These are phyloP conservation scores for Corvus moneduloides DNA, from an alignment of 2,113 vertebrate genomes.

Conservation along the genomic window DNA sequence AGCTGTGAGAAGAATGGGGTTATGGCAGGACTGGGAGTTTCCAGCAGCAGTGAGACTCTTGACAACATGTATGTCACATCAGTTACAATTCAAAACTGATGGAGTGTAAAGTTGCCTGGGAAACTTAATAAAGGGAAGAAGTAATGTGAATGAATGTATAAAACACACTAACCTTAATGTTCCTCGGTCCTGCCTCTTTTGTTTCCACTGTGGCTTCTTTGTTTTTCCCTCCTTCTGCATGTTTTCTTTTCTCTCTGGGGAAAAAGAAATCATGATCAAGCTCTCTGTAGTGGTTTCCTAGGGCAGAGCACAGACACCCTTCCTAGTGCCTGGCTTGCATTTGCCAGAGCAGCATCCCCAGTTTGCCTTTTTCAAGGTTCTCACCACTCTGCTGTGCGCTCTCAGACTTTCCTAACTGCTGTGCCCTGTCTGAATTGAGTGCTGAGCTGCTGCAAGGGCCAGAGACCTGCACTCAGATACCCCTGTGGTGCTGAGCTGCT, in stretches of 20 bases:
- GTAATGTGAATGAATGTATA: neutral
- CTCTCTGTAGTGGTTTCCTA: neutral
- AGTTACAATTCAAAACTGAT: conserved; percentile 19
- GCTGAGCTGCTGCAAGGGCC: neutral
- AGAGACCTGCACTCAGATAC: neutral
- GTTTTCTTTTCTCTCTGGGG: neutral
- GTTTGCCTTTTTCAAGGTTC: neutral
- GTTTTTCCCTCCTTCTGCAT: neutral
- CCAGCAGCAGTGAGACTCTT: neutral
- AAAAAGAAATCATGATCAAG: neutral
- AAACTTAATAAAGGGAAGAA: conserved; percentile 12
- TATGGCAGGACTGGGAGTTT: conserved; percentile 15
- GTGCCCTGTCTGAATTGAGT: neutral
- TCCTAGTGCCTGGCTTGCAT: neutral
- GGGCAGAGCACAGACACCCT: neutral
- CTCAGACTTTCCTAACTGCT: neutral
- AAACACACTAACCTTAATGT: neutral
- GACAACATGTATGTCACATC: conserved; percentile 2
- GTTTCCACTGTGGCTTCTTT: neutral
- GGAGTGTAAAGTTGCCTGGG: conserved; percentile 24
- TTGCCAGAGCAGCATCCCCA: neutral
- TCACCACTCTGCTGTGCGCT: neutral
- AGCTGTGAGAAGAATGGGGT: neutral
- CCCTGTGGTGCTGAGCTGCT: neutral
- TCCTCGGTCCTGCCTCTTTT: neutral